phyloP scores from a whole-genome alignment of 2,113 vertebrate genomes.

The Tragelaphus imberbis region DNA sequence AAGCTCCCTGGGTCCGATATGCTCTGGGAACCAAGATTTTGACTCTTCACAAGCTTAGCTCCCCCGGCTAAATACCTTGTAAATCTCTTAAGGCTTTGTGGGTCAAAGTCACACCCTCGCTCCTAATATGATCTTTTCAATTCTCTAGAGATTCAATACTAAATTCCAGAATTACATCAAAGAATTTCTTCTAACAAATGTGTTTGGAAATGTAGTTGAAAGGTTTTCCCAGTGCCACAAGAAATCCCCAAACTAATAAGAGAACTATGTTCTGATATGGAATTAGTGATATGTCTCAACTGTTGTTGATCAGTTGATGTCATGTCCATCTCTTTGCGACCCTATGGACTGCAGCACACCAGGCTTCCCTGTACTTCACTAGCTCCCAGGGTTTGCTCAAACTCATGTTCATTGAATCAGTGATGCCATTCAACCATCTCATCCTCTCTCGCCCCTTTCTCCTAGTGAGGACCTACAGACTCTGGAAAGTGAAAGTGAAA shows the following conservation, averaged over 20 bases:
- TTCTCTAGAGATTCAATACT: not conserved
- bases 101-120: not conserved
- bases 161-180: not conserved
- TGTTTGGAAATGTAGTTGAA: not conserved
- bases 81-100: not conserved
- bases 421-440: not conserved
- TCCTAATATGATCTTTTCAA: not conserved
- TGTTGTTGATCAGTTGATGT: not conserved
- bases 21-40: not conserved
- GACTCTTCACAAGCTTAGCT: not conserved
- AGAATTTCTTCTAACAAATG: conserved; percentile 5
- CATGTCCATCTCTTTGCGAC: not conserved
- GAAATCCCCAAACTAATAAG: not conserved
- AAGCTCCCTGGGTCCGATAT: not conserved
- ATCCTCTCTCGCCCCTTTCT: not conserved
- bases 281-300: not conserved
- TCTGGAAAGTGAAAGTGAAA: not conserved
- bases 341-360: not conserved
- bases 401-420: not conserved
- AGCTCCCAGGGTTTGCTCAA: not conserved
- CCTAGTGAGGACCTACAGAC: fast-evolving
- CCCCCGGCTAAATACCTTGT: not conserved
- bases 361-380: not conserved
- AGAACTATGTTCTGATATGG: not conserved
- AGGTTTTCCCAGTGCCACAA: not conserved